These are phyloP conservation scores for Montipora efflorescens DNA, from an alignment of 64 coral and sea anemone genomes.

Conservation along the genomic window DNA sequence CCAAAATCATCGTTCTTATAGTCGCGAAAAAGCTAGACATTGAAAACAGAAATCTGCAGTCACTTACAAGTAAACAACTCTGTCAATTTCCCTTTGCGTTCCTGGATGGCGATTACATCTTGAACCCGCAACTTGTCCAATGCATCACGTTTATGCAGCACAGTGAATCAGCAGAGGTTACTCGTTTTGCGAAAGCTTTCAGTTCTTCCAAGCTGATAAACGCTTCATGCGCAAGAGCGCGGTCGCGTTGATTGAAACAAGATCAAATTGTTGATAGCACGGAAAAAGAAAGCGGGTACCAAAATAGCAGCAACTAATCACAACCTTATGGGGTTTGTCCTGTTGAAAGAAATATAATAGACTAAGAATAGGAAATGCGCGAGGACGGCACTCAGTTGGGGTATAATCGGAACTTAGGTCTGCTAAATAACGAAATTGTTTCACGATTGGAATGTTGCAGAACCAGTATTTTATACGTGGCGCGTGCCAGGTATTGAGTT, in stretches of 20 bases:
- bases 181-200: too few relatives aligned
- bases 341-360: constrained; percentile 1
- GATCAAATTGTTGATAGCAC: constrained; percentile 50
- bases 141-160: background rate
- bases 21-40: background rate
- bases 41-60: background rate
- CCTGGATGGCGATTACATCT: background rate
- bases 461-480: background rate
- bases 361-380: constrained; percentile 33
- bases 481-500: background rate
- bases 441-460: background rate
- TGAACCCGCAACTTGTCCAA: too few relatives aligned
- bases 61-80: background rate
- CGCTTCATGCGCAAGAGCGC: background rate
- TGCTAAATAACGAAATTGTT: background rate
- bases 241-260: constrained; percentile 44
- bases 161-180: background rate
- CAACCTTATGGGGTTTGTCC: background rate
- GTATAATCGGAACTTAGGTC: background rate
- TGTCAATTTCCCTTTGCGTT: background rate
- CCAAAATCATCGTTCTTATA: background rate
- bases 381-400: background rate
- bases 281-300: background rate
- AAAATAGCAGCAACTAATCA: constrained; percentile 39
- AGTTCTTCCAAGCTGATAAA: background rate